Evolutionary conservation across 2,888 invertebrate species (phyloP).

Genomic region (Enchytraeus crypticus): DNA sequence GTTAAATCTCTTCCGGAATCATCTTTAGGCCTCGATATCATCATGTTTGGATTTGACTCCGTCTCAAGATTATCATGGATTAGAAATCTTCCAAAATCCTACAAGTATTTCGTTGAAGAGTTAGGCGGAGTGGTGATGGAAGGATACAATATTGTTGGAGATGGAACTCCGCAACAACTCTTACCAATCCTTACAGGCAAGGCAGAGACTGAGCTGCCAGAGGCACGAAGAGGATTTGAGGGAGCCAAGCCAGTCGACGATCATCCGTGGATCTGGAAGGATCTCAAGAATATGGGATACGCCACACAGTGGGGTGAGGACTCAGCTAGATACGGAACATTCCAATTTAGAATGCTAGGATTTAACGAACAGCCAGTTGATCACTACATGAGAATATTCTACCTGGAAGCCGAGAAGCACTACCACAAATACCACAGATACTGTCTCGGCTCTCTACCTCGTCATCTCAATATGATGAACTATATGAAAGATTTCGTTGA

Average conservation of each 20-base stretch:
- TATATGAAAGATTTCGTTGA: conserved; percentile 54
- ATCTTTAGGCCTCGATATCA: conserved; percentile 25
- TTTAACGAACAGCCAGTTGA: conserved; percentile 75
- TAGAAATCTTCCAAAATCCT: conserved; percentile 38
- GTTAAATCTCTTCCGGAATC: not conserved
- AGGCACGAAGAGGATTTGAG: conserved; percentile 28
- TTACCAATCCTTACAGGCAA: conserved; percentile 30
- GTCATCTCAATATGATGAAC: conserved; percentile 54
- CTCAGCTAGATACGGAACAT: conserved; percentile 75
- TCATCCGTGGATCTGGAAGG: conserved; percentile 79
- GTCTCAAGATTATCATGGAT: conserved; percentile 61
- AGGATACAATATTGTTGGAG: conserved; percentile 31
- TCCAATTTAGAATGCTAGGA: conserved; percentile 79
- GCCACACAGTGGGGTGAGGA: conserved; percentile 73
- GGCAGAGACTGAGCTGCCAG: conserved; percentile 25
- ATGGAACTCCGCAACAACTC: conserved; percentile 28
- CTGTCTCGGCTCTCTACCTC: conserved; percentile 65
- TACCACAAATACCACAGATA: conserved; percentile 16
- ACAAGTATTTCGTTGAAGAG: conserved; percentile 34
- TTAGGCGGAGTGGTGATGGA: conserved; percentile 35
- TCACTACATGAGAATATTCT: conserved; percentile 75
- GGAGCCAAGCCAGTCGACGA: conserved; percentile 61
- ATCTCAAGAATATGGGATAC: conserved; percentile 55
- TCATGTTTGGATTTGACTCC: conserved; percentile 81
- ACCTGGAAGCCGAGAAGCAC: conserved; percentile 17